phyloP scores from a whole-genome alignment of 1,140 invertebrate genomes.

The Cyclargus thomasi region DNA sequence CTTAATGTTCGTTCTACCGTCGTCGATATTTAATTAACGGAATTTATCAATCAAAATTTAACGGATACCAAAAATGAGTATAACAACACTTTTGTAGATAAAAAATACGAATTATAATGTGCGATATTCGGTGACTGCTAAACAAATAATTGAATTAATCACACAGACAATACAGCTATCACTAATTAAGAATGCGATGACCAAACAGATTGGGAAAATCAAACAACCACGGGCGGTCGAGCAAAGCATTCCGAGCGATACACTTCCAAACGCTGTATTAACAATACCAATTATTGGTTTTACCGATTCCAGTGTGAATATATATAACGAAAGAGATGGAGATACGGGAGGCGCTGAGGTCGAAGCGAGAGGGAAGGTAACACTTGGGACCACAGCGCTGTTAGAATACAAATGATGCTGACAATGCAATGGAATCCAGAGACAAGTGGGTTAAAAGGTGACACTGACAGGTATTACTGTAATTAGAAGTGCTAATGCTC shows the following conservation, averaged over 20 bases:
- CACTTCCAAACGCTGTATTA: not conserved
- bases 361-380: slow-evolving; percentile 42
- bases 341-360: slow-evolving; percentile 22
- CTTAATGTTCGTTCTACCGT: no score
- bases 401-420: slow-evolving; percentile 64
- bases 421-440: slow-evolving; percentile 62
- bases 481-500: slow-evolving; percentile 60
- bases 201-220: slow-evolving; percentile 2
- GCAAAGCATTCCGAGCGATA: not conserved
- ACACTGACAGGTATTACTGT: slow-evolving; percentile 54
- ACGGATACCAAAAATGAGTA: no score
- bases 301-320: slow-evolving; percentile 29
- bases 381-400: slow-evolving; percentile 62
- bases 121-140: not conserved
- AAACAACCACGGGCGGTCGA: not conserved
- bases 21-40: no score
- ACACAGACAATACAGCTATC: slow-evolving; percentile 1
- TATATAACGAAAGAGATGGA: slow-evolving; percentile 5
- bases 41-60: no score
- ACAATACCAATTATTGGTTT: slow-evolving; percentile 30
- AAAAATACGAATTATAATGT: no score
- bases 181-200: not conserved
- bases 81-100: no score
- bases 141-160: not conserved
- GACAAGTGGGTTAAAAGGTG: slow-evolving; percentile 70